phyloP scores from a whole-genome alignment of 2,797 vertebrate species.

The Cyclura pinguis region DNA sequence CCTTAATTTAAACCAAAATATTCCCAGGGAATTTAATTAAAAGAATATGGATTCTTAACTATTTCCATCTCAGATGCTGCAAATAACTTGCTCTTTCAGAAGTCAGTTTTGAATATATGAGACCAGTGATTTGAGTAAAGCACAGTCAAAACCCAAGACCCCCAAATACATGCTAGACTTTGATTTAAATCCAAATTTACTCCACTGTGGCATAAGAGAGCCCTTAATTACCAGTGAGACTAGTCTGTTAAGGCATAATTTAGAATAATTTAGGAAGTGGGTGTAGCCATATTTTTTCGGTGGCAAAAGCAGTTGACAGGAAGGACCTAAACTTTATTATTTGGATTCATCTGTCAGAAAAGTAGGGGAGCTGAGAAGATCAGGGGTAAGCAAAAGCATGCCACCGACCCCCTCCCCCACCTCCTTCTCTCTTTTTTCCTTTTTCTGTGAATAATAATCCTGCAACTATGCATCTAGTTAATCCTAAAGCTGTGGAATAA shows the following conservation, averaged over 20 bases:
- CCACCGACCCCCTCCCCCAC: background rate
- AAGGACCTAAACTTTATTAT: background rate
- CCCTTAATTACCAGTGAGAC: background rate
- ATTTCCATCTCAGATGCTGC: background rate
- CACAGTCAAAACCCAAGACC: background rate
- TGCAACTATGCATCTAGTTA: background rate
- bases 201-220: background rate
- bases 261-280: background rate
- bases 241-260: background rate
- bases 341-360: background rate
- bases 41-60: slow-evolving; percentile 11
- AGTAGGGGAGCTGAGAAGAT: background rate
- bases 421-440: background rate
- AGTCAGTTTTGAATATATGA: background rate
- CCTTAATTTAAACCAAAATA: slow-evolving; percentile 20
- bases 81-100: background rate
- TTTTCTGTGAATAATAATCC: background rate
- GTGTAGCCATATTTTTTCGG: background rate
- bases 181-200: background rate
- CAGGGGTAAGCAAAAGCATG: background rate
- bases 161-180: background rate
- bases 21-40: slow-evolving; percentile 18
- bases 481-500: background rate
- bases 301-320: background rate
- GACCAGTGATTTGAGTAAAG: background rate